These are phyloP conservation scores for Drosophila setosimentum DNA, from an alignment of 2,888 invertebrate species.

Conservation along the genomic window DNA sequence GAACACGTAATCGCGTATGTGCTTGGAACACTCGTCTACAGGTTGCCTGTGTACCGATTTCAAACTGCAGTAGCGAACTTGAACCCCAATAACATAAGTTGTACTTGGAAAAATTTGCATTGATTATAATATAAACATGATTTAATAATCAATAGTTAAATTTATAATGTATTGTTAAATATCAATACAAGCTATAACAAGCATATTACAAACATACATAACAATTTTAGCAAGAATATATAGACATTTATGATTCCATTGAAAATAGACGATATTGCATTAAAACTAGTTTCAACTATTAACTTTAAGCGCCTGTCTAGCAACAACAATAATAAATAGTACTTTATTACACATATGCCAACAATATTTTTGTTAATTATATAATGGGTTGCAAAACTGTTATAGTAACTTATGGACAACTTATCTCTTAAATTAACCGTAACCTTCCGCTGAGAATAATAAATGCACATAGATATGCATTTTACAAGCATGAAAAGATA, in stretches of 20 bases:
- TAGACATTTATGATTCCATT: not conserved
- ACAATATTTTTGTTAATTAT: not conserved
- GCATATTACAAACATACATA: not conserved
- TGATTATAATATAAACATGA: slow-evolving; percentile 5
- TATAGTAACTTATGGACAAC: not conserved
- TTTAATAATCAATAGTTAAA: not conserved
- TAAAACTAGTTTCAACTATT: not conserved
- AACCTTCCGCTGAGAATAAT: not conserved
- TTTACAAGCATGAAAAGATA: not conserved
- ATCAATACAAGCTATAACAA: not conserved
- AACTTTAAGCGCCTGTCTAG: not conserved
- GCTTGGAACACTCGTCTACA: slow-evolving; percentile 15
- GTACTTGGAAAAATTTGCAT: not conserved
- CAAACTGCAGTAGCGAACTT: slow-evolving; percentile 51
- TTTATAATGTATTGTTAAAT: not conserved
- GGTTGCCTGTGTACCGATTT: slow-evolving; percentile 3
- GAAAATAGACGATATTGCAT: not conserved
- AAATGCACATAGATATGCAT: not conserved
- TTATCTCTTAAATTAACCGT: not conserved
- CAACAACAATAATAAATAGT: not conserved
- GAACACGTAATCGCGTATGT: slow-evolving; percentile 33
- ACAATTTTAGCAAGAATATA: not conserved
- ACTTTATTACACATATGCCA: not conserved
- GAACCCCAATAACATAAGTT: slow-evolving; percentile 33
- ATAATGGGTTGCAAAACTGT: not conserved